Evolutionary conservation across 2,113 vertebrate genomes (phyloP).

Genomic region (Microtus richardsoni): DNA sequence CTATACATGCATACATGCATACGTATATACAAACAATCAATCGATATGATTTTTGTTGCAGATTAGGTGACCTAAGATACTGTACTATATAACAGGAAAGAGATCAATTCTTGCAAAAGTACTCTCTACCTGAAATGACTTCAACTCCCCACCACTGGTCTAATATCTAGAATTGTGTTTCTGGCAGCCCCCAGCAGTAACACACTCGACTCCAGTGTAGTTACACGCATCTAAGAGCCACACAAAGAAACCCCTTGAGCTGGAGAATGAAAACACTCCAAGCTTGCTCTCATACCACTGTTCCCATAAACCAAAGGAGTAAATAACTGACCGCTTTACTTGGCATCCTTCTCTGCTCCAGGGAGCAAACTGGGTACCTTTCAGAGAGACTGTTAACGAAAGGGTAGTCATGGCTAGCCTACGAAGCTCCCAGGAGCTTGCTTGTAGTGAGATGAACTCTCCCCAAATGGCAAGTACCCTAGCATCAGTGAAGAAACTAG

Average conservation of each 20-base stretch:
- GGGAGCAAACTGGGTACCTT: not conserved
- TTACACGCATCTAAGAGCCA: not conserved
- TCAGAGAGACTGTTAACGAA: not conserved
- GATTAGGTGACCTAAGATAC: not conserved
- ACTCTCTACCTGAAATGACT: not conserved
- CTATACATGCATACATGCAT: not conserved
- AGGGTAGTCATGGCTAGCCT: not conserved
- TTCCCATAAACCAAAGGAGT: not conserved
- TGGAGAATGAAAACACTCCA: not conserved
- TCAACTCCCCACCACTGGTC: not conserved
- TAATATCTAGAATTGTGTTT: not conserved
- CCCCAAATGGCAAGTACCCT: not conserved
- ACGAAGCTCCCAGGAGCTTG: not conserved
- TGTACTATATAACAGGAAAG: not conserved
- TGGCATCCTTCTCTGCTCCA: not conserved
- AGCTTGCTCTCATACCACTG: not conserved
- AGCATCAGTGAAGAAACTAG: slow-evolving; percentile 45
- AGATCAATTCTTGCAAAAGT: not conserved
- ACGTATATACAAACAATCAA: too few species aligned
- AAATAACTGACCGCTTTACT: not conserved
- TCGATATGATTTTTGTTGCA: not conserved
- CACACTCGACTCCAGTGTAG: not conserved
- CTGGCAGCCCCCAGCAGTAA: not conserved
- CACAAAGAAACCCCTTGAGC: not conserved
- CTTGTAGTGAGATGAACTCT: slow-evolving; percentile 12